These are phyloP conservation scores for Macrosiphum euphorbiae DNA, from an alignment of 2,888 invertebrate species.

Conservation along the genomic window DNA sequence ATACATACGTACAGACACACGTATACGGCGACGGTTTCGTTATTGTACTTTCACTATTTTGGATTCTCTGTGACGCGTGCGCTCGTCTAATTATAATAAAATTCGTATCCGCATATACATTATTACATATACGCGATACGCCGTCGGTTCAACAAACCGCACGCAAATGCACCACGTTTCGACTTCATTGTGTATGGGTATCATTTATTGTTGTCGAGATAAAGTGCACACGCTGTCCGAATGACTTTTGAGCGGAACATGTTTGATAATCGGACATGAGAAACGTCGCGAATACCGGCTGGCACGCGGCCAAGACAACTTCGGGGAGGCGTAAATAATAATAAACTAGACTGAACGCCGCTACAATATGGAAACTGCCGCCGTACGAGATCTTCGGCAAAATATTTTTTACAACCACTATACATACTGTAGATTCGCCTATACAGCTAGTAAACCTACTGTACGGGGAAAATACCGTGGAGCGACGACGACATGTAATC, in stretches of 20 bases:
- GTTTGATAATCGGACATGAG: background rate
- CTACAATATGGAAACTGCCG: background rate
- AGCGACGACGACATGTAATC: slow-evolving; percentile 46
- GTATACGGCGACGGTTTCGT: background rate
- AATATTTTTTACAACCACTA: background rate
- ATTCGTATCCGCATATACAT: slow-evolving; percentile 45
- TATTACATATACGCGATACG: background rate
- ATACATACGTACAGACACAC: background rate
- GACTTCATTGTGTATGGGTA: background rate
- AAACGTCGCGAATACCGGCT: slow-evolving; percentile 23
- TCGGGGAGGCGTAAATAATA: slow-evolving; percentile 20
- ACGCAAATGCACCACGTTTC: background rate
- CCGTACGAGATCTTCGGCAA: background rate
- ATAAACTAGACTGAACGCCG: background rate
- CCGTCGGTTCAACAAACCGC: slow-evolving; percentile 29
- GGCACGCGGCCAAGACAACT: slow-evolving; percentile 33
- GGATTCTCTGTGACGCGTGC: slow-evolving; percentile 48
- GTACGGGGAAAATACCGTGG: background rate
- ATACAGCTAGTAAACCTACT: background rate
- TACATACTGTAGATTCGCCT: background rate
- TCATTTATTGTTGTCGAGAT: background rate
- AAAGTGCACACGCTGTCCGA: background rate
- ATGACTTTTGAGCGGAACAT: background rate
- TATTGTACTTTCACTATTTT: slow-evolving; percentile 61
- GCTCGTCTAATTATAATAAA: slow-evolving; percentile 44